These are phyloP conservation scores for Scelioninae gen. 2 DNA, from an alignment of 2,888 invertebrate genomes.

Conservation along the genomic window DNA sequence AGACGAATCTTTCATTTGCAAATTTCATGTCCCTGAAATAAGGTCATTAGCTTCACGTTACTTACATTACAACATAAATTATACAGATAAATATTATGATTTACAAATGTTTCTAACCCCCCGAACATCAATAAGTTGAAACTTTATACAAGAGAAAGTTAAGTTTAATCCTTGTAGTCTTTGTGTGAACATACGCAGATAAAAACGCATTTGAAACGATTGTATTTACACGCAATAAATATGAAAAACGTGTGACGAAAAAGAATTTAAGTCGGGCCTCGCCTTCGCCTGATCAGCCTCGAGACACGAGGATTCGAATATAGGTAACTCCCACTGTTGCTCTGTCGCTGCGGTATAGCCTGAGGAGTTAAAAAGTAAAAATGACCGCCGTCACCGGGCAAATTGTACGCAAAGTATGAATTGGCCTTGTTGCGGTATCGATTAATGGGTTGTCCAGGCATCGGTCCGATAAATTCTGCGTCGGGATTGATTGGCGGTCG, in stretches of 20 bases:
- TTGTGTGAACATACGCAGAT: constrained; percentile 8
- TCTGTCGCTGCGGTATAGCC: constrained; percentile 74
- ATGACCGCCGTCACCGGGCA: constrained; percentile 86
- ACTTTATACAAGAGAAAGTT: constrained; percentile 52
- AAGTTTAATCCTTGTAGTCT: constrained; percentile 36
- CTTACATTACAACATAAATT: constrained; percentile 55
- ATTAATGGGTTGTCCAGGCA: constrained; percentile 57
- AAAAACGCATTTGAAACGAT: constrained; percentile 62
- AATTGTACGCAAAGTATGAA: constrained; percentile 83
- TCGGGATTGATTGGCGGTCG: constrained; percentile 78
- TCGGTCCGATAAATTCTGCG: constrained; percentile 78
- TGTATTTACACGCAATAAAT: constrained; percentile 74
- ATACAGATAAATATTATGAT: background rate
- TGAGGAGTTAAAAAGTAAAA: constrained; percentile 88
- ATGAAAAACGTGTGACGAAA: constrained; percentile 42
- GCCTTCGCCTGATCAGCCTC: constrained; percentile 67
- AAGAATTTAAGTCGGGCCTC: constrained; percentile 62
- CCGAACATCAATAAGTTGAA: no score
- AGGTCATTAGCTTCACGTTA: no score
- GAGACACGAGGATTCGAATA: constrained; percentile 67
- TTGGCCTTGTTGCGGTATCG: constrained; percentile 70
- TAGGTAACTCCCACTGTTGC: constrained; percentile 65
- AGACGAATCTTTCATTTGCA: constrained; percentile 19
- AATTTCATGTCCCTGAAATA: no score
- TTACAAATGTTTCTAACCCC: no score